Conservation (phyloP, 2,113 vertebrate genomes). For the Urocynchramus pylzowi region DNA sequence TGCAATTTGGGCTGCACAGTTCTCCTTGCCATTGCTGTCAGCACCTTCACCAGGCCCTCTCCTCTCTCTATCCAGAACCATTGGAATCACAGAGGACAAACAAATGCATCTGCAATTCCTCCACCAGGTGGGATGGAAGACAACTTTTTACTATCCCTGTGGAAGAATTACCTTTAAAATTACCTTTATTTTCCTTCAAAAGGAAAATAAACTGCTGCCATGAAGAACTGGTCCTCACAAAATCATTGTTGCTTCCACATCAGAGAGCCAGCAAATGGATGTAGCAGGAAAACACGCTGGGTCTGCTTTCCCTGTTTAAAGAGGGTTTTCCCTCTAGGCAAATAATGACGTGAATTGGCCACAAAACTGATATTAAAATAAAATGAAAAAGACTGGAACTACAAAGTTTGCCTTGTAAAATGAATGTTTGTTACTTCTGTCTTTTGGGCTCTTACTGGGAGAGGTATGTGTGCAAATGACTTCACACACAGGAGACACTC, state of each 20-base stretch:
- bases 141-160: not conserved
- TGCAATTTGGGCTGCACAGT: not conserved
- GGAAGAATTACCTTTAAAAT: constrained; percentile 19
- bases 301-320: not conserved
- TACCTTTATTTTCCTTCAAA: too few relatives aligned
- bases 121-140: not conserved
- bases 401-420: constrained; percentile 19
- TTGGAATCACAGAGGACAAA: not conserved
- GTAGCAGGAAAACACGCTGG: not conserved
- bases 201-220: not conserved
- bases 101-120: not conserved
- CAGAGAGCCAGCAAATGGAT: not conserved
- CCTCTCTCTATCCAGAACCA: not conserved
- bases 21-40: not conserved
- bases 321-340: not conserved
- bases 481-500: not conserved
- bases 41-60: not conserved
- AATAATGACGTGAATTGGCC: not conserved
- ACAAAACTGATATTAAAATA: constrained; percentile 17
- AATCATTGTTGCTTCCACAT: not conserved
- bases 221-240: not conserved
- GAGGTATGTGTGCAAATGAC: not conserved
- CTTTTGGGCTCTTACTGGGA: not conserved
- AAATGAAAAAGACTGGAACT: not conserved
- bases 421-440: not conserved